A percentile compares a stretch with the other conserved stretches of the same genome.
These are phyloP conservation scores for Diachrysia chrysitis DNA, from an alignment of 2,888 invertebrate species.

Conservation along the genomic window DNA sequence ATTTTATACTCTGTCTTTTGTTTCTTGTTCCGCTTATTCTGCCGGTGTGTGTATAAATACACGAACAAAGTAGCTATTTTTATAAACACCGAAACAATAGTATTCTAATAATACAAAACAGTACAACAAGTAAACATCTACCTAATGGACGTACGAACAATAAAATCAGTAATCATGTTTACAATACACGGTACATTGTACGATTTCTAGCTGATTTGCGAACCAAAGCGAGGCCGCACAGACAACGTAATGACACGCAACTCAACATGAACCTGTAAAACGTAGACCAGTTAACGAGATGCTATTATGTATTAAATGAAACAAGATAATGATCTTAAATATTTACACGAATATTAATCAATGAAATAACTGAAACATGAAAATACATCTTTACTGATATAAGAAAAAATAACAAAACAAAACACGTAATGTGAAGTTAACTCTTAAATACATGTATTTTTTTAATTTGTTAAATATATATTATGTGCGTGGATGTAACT, in stretches of 20 bases:
- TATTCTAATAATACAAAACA: neutral
- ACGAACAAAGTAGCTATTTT: neutral
- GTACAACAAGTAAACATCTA: conserved; percentile 8
- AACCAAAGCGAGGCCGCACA: conserved; percentile 52
- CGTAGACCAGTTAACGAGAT: conserved; percentile 13
- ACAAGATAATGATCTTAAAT: neutral
- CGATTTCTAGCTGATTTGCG: conserved; percentile 60
- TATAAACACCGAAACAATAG: neutral
- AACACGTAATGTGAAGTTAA: too few species aligned
- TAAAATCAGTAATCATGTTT: conserved; percentile 38
- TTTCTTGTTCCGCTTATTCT: too few species aligned
- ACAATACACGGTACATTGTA: conserved; percentile 56
- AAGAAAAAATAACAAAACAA: too few species aligned
- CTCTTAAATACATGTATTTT: too few species aligned
- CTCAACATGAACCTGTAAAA: conserved; percentile 22
- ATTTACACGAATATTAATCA: neutral
- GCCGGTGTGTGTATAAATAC: too few species aligned
- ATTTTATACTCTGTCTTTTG: too few species aligned
- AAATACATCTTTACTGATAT: too few species aligned
- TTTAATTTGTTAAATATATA: too few species aligned
- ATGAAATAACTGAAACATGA: neutral
- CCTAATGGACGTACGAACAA: conserved; percentile 13
- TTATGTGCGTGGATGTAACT: too few species aligned
- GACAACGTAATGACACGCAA: conserved; percentile 56
- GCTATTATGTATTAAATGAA: neutral